Conservation (phyloP, 2,888 invertebrate genomes). For the Parnassius orleans region DNA sequence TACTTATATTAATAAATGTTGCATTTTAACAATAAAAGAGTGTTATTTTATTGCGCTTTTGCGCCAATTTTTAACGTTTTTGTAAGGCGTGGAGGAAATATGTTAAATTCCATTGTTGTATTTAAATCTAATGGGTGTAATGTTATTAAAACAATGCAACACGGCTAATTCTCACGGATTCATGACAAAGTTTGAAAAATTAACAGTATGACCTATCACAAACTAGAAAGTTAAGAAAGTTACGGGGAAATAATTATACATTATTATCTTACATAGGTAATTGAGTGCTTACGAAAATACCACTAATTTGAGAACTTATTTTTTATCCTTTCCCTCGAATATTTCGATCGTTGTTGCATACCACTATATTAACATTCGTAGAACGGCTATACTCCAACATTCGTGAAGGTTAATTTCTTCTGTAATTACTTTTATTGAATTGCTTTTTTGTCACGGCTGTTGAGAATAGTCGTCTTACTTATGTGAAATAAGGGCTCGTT, state of each 20-base stretch:
- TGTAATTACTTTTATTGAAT: not conserved
- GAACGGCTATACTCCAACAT: constrained; percentile 1
- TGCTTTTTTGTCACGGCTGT: not conserved
- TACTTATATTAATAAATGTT: constrained; percentile 17
- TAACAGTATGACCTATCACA: not conserved
- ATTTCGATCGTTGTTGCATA: not conserved
- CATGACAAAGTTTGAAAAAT: too few relatives aligned
- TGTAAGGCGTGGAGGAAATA: constrained; percentile 18
- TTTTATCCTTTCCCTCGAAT: not conserved
- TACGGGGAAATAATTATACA: not conserved
- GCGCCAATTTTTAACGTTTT: constrained; percentile 18
- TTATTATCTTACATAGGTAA: too few relatives aligned
- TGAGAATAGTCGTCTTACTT: constrained; percentile 3
- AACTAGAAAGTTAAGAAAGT: not conserved
- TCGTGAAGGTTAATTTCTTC: not conserved
- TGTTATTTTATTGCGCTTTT: constrained; percentile 25
- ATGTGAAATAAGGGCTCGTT: not conserved
- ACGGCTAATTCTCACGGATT: not conserved
- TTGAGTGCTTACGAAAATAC: too few relatives aligned
- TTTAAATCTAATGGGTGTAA: not conserved
- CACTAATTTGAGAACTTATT: too few relatives aligned
- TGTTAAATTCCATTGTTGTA: constrained; percentile 15
- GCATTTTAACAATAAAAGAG: constrained; percentile 15
- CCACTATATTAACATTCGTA: constrained; percentile 1
- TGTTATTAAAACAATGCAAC: not conserved